phyloP scores from a whole-genome alignment of 2,888 invertebrate species.

The Drosophila yooni region DNA sequence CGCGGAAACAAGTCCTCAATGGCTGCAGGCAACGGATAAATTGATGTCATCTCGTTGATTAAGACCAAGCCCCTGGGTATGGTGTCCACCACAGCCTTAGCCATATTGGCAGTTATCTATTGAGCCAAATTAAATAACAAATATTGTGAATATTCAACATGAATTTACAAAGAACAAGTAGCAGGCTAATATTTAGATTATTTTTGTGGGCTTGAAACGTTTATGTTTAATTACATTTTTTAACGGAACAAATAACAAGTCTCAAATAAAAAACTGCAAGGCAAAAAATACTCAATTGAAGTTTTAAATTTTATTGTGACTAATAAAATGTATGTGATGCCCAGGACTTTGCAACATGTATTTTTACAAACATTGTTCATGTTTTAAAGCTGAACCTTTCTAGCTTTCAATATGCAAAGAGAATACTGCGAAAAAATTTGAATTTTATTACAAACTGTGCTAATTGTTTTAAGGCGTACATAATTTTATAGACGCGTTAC shows the following conservation, averaged over 20 bases:
- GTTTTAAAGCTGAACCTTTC: not conserved
- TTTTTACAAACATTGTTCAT: not conserved
- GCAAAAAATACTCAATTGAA: too few species aligned
- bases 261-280: too few species aligned
- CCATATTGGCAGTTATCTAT: conserved; percentile 66
- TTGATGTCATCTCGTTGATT: conserved; percentile 69
- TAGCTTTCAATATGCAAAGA: not conserved
- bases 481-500: conserved; percentile 12
- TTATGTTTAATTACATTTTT: too few species aligned
- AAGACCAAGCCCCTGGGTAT: conserved; percentile 74
- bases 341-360: not conserved
- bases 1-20: conserved; percentile 59
- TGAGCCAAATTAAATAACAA: not conserved
- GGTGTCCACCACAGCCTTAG: conserved; percentile 71
- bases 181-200: too few species aligned
- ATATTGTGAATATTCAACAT: not conserved
- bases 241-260: too few species aligned
- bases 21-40: conserved; percentile 77
- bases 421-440: not conserved
- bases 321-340: not conserved
- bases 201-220: too few species aligned
- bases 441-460: not conserved
- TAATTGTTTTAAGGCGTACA: too few species aligned
- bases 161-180: not conserved
- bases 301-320: too few species aligned